Conservation (phyloP, 2,797 vertebrate genomes). For the Poecile montanus region DNA sequence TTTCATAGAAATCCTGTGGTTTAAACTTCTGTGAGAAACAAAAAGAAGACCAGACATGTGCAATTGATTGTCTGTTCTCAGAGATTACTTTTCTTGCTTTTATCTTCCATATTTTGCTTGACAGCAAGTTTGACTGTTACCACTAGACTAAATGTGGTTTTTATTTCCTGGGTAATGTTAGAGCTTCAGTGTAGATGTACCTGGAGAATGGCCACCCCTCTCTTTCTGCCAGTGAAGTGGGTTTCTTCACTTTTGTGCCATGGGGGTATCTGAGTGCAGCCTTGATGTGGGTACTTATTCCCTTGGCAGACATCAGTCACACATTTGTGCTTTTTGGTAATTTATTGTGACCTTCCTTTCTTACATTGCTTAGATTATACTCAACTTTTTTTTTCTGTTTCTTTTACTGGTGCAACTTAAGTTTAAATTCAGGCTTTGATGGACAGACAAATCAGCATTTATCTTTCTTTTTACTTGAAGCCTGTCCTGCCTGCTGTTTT, state of each 20-base stretch:
- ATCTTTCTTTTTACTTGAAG: background rate
- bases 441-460: background rate
- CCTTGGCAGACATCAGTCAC: background rate
- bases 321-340: background rate
- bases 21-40: conserved; percentile 24
- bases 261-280: background rate
- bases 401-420: background rate
- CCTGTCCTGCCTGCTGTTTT: background rate
- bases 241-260: background rate
- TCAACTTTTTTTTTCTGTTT: background rate
- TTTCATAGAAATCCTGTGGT: conserved; percentile 42
- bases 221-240: background rate
- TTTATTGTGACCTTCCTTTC: background rate
- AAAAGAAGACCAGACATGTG: background rate
- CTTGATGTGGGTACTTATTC: background rate
- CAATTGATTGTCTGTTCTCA: conserved; percentile 45
- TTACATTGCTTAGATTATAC: background rate
- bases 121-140: conserved; percentile 6
- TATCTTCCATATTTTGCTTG: conserved; percentile 6
- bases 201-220: background rate
- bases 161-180: conserved; percentile 8
- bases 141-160: background rate
- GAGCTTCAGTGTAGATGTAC: background rate
- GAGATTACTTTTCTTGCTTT: conserved; percentile 5
- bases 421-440: background rate